Percentiles rank a stretch among this genome's conserved stretches.
phyloP scores from a whole-genome alignment of 2,888 invertebrate species.

The Ichneumoninae sp. region DNA sequence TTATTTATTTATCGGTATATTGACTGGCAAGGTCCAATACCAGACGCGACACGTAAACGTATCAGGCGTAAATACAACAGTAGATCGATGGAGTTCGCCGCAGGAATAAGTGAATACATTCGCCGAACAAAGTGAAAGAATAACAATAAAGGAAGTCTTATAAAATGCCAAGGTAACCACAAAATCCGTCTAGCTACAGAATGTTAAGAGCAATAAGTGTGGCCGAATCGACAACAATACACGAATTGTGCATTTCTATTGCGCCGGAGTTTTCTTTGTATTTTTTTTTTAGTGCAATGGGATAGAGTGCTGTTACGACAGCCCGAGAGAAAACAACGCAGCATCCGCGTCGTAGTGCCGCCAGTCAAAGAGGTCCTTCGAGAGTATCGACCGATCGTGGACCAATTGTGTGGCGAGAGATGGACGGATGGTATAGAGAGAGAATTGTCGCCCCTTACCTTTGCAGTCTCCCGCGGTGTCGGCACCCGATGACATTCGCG shows the following conservation, averaged over 20 bases:
- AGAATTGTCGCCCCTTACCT: slow-evolving; percentile 37
- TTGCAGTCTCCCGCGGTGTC: slow-evolving; percentile 43
- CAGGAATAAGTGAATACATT: too few species aligned
- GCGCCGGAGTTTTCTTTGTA: neutral
- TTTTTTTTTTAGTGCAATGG: neutral
- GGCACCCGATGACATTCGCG: slow-evolving; percentile 53
- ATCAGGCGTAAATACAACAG: too few species aligned
- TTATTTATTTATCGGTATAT: too few species aligned
- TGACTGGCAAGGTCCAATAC: too few species aligned
- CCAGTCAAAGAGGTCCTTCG: slow-evolving; percentile 56
- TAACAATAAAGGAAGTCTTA: too few species aligned
- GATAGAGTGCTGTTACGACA: neutral
- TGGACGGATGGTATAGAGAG: slow-evolving; percentile 13
- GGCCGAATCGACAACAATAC: neutral
- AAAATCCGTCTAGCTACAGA: too few species aligned
- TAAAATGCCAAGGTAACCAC: too few species aligned
- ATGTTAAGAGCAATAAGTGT: too few species aligned
- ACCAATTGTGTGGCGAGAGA: slow-evolving; percentile 59
- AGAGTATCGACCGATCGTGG: slow-evolving; percentile 68
- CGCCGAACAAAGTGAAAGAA: too few species aligned
- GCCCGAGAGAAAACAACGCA: slow-evolving; percentile 37
- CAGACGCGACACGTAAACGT: too few species aligned
- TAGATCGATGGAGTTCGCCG: too few species aligned
- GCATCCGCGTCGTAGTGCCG: slow-evolving; percentile 36
- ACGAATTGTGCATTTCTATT: neutral